Evolutionary conservation across 2,888 invertebrate species (phyloP).

Genomic region (Thecophora atra): DNA sequence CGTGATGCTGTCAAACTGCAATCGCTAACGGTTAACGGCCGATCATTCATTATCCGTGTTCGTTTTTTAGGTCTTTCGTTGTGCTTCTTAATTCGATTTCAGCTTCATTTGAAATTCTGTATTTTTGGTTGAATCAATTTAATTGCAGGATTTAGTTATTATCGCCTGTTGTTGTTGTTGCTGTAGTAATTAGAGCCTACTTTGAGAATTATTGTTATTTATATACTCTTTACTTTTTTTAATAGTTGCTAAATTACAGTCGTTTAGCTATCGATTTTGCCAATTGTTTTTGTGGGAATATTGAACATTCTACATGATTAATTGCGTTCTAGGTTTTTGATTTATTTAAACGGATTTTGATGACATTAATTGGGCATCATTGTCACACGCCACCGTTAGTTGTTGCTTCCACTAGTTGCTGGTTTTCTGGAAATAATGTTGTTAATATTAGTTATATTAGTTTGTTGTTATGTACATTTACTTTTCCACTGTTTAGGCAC

Average conservation of each 20-base stretch:
- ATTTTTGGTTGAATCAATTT: conserved; percentile 29
- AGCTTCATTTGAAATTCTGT: conserved; percentile 8
- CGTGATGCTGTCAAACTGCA: conserved; percentile 18
- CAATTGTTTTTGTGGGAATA: no score
- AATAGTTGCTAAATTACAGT: no score
- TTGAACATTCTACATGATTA: no score
- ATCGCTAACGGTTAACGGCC: neutral
- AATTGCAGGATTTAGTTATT: conserved; percentile 11
- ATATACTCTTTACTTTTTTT: no score
- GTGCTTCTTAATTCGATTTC: conserved; percentile 11
- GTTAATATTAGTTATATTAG: no score
- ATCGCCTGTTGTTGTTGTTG: neutral
- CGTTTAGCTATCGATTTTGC: no score
- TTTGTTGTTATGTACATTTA: no score
- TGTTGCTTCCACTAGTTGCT: neutral
- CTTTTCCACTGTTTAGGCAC: no score
- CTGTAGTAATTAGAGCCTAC: conserved; percentile 5
- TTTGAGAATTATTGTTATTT: neutral
- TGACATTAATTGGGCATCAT: neutral
- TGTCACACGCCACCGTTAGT: neutral
- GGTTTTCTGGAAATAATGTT: no score
- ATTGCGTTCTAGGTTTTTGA: no score
- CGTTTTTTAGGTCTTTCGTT: neutral
- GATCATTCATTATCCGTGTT: neutral
- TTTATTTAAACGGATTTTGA: no score